Conservation (phyloP, 2,113 vertebrate genomes). For the Semicossyphus pulcher region DNA sequence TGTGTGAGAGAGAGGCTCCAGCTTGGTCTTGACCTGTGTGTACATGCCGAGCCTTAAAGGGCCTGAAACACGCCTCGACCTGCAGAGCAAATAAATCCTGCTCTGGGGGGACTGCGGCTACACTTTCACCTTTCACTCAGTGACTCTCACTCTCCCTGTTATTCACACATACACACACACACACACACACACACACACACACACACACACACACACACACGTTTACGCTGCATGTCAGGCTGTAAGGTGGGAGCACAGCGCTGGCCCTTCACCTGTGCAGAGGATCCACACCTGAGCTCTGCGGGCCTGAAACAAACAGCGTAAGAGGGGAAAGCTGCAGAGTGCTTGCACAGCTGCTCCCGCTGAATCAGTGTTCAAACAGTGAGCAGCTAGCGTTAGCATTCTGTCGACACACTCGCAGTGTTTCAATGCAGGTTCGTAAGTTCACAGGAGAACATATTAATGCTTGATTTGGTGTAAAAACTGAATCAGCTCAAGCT, state of each 20-base stretch:
- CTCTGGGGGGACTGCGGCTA: slow-evolving; percentile 26
- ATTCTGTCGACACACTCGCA: neutral
- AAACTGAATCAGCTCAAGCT: neutral
- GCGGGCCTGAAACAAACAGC: slow-evolving; percentile 19
- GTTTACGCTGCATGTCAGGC: neutral
- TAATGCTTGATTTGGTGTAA: neutral
- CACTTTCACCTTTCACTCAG: slow-evolving; percentile 55
- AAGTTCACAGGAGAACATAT: slow-evolving; percentile 1
- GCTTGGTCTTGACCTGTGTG: slow-evolving; percentile 52
- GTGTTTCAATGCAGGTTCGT: neutral
- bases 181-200: neutral
- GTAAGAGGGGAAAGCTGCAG: neutral
- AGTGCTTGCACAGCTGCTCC: slow-evolving; percentile 57
- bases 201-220: neutral
- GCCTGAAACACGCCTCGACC: slow-evolving; percentile 50
- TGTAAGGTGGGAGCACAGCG: neutral
- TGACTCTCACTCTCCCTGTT: neutral
- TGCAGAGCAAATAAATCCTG: slow-evolving; percentile 62
- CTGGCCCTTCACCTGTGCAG: neutral
- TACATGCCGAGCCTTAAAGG: slow-evolving; percentile 51
- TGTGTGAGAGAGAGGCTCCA: neutral
- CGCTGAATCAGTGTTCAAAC: slow-evolving; percentile 18
- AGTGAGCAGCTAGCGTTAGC: neutral
- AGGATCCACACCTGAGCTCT: slow-evolving; percentile 1
- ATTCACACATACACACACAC: neutral